Evolutionary conservation across 2,113 vertebrate species (phyloP).

Genomic region (Mungos mungo): DNA sequence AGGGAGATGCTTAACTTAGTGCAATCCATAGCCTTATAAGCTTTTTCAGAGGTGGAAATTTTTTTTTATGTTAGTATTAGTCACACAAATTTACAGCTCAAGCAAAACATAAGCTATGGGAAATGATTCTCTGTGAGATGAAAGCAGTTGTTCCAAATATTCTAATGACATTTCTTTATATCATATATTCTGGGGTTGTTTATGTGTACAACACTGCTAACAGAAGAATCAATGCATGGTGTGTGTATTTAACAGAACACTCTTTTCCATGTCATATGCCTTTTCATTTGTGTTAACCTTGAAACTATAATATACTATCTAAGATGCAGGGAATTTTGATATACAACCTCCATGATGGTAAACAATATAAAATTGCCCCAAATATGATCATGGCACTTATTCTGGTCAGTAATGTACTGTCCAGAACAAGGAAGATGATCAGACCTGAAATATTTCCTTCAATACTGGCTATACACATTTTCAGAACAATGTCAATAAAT

Average conservation of each 20-base stretch:
- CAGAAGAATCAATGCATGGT: background rate
- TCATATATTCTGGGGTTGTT: background rate
- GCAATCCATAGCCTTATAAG: background rate
- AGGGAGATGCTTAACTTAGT: background rate
- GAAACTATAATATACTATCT: background rate
- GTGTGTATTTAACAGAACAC: background rate
- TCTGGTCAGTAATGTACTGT: background rate
- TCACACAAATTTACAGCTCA: background rate
- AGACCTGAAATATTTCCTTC: background rate
- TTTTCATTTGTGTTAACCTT: background rate
- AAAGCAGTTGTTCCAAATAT: background rate
- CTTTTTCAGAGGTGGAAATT: background rate
- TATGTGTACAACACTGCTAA: background rate
- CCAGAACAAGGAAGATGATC: background rate
- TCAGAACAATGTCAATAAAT: background rate
- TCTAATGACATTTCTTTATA: constrained; percentile 1
- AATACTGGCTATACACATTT: background rate
- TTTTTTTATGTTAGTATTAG: background rate
- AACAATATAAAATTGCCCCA: background rate
- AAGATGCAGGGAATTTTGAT: background rate
- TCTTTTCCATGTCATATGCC: background rate
- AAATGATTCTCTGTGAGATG: background rate
- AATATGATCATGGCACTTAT: background rate
- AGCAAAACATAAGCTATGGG: background rate
- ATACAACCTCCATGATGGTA: background rate